Conservation (phyloP, 2,113 vertebrate genomes). For the Chascanopsetta lugubris region DNA sequence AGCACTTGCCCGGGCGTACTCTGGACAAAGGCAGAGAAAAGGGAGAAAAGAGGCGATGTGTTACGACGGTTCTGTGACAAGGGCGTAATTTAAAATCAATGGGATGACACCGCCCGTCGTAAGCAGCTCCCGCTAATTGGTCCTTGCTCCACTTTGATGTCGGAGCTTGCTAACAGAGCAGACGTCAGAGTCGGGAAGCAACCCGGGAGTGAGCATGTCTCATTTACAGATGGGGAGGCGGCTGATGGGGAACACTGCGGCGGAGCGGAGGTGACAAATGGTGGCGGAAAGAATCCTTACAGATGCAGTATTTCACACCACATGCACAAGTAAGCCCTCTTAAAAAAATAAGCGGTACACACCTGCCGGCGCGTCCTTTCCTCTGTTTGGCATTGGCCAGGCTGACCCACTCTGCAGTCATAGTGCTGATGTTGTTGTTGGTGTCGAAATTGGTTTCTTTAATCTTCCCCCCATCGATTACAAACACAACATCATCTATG, state of each 20-base stretch:
- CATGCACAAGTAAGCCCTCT: slow-evolving; percentile 1
- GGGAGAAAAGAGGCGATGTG: slow-evolving; percentile 10
- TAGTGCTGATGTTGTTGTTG: slow-evolving; percentile 97
- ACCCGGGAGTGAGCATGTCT: slow-evolving; percentile 37
- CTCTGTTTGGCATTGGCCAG: slow-evolving; percentile 96
- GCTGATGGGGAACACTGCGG: slow-evolving; percentile 3
- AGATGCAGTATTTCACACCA: slow-evolving; percentile 5
- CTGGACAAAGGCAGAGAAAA: slow-evolving; percentile 69
- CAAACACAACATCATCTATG: slow-evolving; percentile 95
- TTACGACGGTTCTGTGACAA: slow-evolving; percentile 27
- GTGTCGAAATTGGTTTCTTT: slow-evolving; percentile 98
- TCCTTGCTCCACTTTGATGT: slow-evolving; percentile 51
- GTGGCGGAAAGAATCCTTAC: slow-evolving; percentile 18
- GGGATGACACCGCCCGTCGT: slow-evolving; percentile 35
- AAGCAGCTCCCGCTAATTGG: slow-evolving; percentile 63
- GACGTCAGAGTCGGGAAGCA: slow-evolving; percentile 41
- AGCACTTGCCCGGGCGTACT: slow-evolving; percentile 95
- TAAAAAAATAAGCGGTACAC: slow-evolving; percentile 21
- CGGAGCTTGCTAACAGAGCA: slow-evolving; percentile 34
- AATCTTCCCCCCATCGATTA: slow-evolving; percentile 97
- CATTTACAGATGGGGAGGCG: slow-evolving; percentile 28
- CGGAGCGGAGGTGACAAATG: slow-evolving; percentile 29
- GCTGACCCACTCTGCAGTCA: slow-evolving; percentile 98
- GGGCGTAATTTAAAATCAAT: slow-evolving; percentile 50
- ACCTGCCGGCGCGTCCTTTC: slow-evolving; percentile 93